A percentile compares a stretch with the other conserved stretches of the same genome.
These are phyloP conservation scores for Cryptoleucopteryx plumbea DNA, from an alignment of 2,113 vertebrate genomes.

Conservation along the genomic window DNA sequence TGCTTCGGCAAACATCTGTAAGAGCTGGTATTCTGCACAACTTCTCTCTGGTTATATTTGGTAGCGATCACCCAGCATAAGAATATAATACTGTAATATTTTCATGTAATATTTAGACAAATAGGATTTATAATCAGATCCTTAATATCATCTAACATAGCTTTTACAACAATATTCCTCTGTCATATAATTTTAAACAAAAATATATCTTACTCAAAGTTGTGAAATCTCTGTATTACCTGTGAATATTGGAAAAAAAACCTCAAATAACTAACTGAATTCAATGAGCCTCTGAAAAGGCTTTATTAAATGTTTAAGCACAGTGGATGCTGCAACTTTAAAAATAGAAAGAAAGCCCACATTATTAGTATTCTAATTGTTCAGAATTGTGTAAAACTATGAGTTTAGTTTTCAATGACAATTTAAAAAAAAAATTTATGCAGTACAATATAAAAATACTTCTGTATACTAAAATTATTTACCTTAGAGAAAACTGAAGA, in stretches of 20 bases:
- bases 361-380: not conserved
- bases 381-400: not conserved
- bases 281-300: not conserved
- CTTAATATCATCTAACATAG: not conserved
- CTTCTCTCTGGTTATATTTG: not conserved
- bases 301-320: not conserved
- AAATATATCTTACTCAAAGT: not conserved
- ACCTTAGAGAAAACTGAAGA: not conserved
- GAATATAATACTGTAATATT: constrained; percentile 4
- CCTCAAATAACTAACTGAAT: not conserved
- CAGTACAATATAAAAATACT: not conserved
- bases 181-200: not conserved
- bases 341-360: not conserved
- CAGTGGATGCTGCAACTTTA: not conserved
- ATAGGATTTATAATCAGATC: not conserved
- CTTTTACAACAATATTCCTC: not conserved
- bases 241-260: not conserved
- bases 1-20: constrained; percentile 15
- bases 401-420: not conserved
- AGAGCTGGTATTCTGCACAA: not conserved
- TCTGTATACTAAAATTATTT: not conserved
- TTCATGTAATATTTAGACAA: constrained; percentile 37
- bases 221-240: not conserved
- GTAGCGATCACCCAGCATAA: not conserved
- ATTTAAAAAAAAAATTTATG: not conserved